A percentile compares a stretch with the other conserved stretches of the same genome.
phyloP scores from a whole-genome alignment of 2,888 invertebrate species.

The Brachyptera putata region DNA sequence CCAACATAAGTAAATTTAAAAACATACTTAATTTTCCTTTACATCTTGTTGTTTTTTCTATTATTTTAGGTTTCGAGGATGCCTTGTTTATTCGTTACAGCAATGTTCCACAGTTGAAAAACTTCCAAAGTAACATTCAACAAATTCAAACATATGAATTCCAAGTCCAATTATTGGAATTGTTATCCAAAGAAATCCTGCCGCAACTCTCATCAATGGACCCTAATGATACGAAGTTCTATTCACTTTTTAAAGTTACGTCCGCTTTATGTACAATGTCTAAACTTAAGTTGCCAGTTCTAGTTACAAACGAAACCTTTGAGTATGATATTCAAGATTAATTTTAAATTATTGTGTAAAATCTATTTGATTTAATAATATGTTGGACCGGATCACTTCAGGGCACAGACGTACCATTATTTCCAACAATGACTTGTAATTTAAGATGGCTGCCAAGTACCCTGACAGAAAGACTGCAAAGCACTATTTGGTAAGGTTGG shows the following conservation, averaged over 20 bases:
- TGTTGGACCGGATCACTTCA: too few relatives aligned
- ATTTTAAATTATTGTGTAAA: too few relatives aligned
- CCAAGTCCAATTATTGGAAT: slow-evolving; percentile 14
- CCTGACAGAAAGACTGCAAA: too few relatives aligned
- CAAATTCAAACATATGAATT: slow-evolving; percentile 21
- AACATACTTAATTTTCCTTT: too few relatives aligned
- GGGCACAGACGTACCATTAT: too few relatives aligned
- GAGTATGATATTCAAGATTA: too few relatives aligned
- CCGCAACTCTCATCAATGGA: not conserved
- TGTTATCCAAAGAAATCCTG: slow-evolving; percentile 10
- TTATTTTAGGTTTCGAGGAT: slow-evolving; percentile 12
- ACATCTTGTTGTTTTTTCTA: too few relatives aligned
- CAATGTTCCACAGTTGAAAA: slow-evolving; percentile 8
- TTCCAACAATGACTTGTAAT: too few relatives aligned
- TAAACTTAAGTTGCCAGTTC: slow-evolving; percentile 4
- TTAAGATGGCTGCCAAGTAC: too few relatives aligned
- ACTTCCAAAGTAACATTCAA: slow-evolving; percentile 17
- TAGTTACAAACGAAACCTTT: not conserved
- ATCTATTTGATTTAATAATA: too few relatives aligned
- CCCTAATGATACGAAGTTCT: slow-evolving; percentile 5
- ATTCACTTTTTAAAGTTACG: slow-evolving; percentile 2
- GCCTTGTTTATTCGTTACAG: slow-evolving; percentile 16
- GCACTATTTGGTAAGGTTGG: too few relatives aligned
- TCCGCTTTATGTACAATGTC: slow-evolving; percentile 4
- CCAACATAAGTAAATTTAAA: too few relatives aligned